Percentiles rank a stretch among this genome's conserved stretches.
phyloP scores from a whole-genome alignment of 2,797 vertebrate species.

The Pseudotriccus pelzelni region DNA sequence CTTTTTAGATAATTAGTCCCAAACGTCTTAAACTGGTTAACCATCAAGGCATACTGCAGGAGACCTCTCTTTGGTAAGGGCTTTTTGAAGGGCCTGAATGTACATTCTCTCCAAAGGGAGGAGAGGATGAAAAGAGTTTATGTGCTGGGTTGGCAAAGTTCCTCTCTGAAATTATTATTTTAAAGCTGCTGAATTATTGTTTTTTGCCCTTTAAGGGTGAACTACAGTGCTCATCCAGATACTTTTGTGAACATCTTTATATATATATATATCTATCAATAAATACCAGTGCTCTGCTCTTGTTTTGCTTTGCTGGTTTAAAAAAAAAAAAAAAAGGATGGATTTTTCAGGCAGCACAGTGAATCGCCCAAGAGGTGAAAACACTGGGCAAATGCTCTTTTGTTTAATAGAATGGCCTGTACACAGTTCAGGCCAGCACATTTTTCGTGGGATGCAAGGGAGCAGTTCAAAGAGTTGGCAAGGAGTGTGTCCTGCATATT shows the following conservation, averaged over 20 bases:
- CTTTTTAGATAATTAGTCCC: not conserved
- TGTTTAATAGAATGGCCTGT: constrained; percentile 50
- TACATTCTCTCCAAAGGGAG: not conserved
- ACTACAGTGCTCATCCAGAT: not conserved
- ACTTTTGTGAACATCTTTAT: not conserved
- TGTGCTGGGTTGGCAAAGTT: not conserved
- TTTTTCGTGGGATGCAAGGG: constrained; percentile 61
- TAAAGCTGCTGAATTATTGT: not conserved
- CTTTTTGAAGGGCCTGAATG: not conserved
- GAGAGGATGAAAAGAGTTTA: not conserved
- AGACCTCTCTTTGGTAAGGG: not conserved
- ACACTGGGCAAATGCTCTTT: constrained; percentile 50
- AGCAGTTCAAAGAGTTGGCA: constrained; percentile 65
- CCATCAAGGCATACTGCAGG: not conserved
- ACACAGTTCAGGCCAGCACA: constrained; percentile 46
- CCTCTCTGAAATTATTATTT: not conserved
- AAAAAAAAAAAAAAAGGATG: not conserved
- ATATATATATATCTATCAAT: not conserved
- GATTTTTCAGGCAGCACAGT: constrained; percentile 44
- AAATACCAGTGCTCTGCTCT: not conserved
- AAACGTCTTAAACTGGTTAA: constrained; percentile 9
- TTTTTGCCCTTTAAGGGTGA: not conserved
- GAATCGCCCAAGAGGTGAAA: constrained; percentile 56
- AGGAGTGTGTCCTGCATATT: constrained; percentile 45
- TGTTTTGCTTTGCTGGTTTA: not conserved